A percentile compares a stretch with the other conserved stretches of the same genome.
These are phyloP conservation scores for Papilio xuthus DNA, from an alignment of 1,140 invertebrate genomes.

Conservation along the genomic window DNA sequence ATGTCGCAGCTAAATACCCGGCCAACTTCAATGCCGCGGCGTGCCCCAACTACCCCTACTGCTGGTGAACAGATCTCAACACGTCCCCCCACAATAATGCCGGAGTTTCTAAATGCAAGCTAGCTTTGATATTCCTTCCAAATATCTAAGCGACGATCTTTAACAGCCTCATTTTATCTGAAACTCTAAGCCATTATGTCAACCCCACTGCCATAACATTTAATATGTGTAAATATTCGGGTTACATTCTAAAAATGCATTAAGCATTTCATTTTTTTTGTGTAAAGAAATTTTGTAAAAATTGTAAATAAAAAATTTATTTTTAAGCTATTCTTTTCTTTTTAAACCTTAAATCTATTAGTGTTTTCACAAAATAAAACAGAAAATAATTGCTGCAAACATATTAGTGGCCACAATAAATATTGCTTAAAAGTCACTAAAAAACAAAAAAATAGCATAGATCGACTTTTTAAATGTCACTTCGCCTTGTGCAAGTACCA, in stretches of 20 bases:
- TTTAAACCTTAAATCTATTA: background rate
- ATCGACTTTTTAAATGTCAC: constrained; percentile 11
- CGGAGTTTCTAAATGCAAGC: constrained; percentile 45
- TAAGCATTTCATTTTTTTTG: constrained; percentile 54
- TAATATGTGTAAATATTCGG: constrained; percentile 55
- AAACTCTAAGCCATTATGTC: constrained; percentile 27
- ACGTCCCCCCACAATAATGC: constrained; percentile 45
- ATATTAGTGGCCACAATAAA: background rate
- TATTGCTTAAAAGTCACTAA: background rate
- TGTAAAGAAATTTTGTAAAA: constrained; percentile 58
- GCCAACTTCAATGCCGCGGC: constrained; percentile 80
- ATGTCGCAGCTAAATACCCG: constrained; percentile 74
- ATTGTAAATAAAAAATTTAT: constrained; percentile 64
- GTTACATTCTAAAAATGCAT: constrained; percentile 48
- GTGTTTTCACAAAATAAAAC: background rate
- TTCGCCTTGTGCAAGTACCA: constrained; percentile 25
- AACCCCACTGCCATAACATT: constrained; percentile 59
- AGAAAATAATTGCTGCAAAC: background rate
- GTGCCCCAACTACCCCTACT: constrained; percentile 84
- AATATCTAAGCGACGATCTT: constrained; percentile 16
- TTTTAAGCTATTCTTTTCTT: background rate
- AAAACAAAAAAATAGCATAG: background rate
- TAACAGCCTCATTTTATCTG: constrained; percentile 22
- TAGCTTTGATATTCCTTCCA: constrained; percentile 23
- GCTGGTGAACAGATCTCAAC: constrained; percentile 66